Percentiles rank a stretch among this genome's conserved stretches.
These are phyloP conservation scores for Saguinus midas DNA, from an alignment of 2,113 vertebrate species.

Conservation along the genomic window DNA sequence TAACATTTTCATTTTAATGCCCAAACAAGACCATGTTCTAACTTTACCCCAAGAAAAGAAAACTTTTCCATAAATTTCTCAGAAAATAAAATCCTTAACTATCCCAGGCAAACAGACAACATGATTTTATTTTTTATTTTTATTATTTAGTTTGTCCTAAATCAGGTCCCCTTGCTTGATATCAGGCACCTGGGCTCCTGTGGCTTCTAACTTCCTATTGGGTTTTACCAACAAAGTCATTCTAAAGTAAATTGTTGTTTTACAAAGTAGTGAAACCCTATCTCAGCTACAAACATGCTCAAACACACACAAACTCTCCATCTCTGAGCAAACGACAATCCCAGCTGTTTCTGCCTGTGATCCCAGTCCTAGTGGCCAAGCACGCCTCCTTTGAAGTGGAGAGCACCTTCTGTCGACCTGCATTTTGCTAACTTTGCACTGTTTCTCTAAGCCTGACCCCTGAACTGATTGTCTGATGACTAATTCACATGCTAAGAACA, in stretches of 20 bases:
- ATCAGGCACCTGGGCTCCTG: conserved; percentile 74
- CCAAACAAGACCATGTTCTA: not conserved
- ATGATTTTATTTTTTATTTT: not conserved
- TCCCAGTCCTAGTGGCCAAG: conserved; percentile 81
- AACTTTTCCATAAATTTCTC: conserved; percentile 11
- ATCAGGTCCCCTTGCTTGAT: conserved; percentile 78
- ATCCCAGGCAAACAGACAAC: conserved; percentile 53
- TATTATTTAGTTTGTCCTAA: conserved; percentile 63
- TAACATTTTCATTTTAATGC: not conserved
- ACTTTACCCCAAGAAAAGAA: not conserved
- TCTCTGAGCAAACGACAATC: conserved; percentile 84
- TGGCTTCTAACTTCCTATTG: conserved; percentile 83
- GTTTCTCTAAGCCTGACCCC: conserved; percentile 92
- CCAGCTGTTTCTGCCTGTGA: conserved; percentile 89
- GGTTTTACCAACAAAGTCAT: conserved; percentile 88
- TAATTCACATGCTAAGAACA: conserved; percentile 91
- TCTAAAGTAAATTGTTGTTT: conserved; percentile 87
- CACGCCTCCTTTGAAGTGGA: conserved; percentile 88
- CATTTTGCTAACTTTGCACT: conserved; percentile 85
- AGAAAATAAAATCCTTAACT: conserved; percentile 71
- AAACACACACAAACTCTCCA: conserved; percentile 65
- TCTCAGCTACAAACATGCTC: conserved; percentile 76
- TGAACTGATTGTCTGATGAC: conserved; percentile 92
- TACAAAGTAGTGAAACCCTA: conserved; percentile 89
- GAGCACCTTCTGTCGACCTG: conserved; percentile 82